Conservation (phyloP, 2,113 vertebrate species). For the Eclectus roratus region DNA sequence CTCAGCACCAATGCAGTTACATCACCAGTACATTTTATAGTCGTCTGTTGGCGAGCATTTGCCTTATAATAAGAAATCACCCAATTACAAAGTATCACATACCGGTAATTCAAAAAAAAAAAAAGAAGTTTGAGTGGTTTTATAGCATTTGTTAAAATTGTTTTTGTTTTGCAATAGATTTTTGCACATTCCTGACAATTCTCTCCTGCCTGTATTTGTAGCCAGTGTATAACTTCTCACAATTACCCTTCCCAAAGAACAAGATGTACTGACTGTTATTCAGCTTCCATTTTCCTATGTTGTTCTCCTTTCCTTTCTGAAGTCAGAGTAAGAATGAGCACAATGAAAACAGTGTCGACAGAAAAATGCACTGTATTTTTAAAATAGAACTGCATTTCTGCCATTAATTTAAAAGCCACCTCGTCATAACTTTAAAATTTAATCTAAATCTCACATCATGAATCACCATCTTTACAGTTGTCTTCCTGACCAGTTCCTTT, state of each 20-base stretch:
- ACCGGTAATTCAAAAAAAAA: no score
- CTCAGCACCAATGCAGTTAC: background rate
- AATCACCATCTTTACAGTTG: background rate
- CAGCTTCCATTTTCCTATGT: background rate
- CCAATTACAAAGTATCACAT: background rate
- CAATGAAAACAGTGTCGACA: background rate
- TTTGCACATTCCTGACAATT: background rate
- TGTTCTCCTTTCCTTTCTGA: background rate
- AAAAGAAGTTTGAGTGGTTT: background rate
- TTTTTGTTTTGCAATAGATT: background rate
- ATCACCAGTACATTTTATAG: background rate
- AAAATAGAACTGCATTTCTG: background rate
- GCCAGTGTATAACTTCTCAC: background rate
- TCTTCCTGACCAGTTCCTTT: background rate
- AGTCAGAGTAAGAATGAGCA: background rate
- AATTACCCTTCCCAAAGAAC: background rate
- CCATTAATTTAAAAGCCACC: background rate
- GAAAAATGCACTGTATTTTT: background rate
- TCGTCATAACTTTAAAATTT: background rate
- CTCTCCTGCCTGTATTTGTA: background rate
- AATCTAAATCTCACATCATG: background rate
- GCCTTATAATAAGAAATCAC: background rate
- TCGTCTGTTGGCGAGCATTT: background rate
- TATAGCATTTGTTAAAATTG: background rate
- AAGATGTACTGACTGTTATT: background rate